Conservation (phyloP, 2,888 invertebrate genomes). For the Phyto melanocephala region DNA sequence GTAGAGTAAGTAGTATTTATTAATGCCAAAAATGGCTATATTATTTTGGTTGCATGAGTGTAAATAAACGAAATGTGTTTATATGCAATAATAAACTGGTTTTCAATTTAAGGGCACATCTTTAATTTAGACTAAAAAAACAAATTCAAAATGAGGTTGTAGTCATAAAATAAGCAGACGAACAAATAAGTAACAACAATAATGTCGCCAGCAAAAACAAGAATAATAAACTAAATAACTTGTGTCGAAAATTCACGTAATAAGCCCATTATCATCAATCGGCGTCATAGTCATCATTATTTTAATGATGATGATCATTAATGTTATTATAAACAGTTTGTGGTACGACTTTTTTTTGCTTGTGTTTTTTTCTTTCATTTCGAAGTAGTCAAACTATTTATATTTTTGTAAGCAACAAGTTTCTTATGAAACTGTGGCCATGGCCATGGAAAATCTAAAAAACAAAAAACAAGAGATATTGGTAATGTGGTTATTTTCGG, state of each 20-base stretch:
- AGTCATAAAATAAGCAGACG: conserved; percentile 12
- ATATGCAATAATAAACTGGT: conserved; percentile 44
- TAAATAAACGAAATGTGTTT: conserved; percentile 22
- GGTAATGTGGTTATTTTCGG: conserved; percentile 41
- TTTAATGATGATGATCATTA: conserved; percentile 13
- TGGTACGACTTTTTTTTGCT: conserved; percentile 4
- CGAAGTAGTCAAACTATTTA: conserved; percentile 37
- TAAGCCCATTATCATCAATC: conserved; percentile 52
- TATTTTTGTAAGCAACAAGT: conserved; percentile 56
- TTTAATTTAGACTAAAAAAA: conserved; percentile 38
- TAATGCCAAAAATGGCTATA: conserved; percentile 3
- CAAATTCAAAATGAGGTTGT: conserved; percentile 12
- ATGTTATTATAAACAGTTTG: conserved; percentile 21
- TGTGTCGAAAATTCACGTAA: conserved; percentile 58
- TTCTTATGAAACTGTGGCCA: conserved; percentile 61
- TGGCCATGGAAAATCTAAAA: conserved; percentile 67
- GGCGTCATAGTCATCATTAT: conserved; percentile 19
- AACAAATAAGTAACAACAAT: neutral
- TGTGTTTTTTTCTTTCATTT: neutral
- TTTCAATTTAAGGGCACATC: conserved; percentile 61
- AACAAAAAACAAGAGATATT: conserved; percentile 60
- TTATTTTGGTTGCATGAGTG: neutral
- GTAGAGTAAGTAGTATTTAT: neutral
- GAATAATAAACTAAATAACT: conserved; percentile 39
- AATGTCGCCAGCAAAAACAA: conserved; percentile 3